Conservation (phyloP, 2,797 vertebrate species). For the Squalus acanthias region DNA sequence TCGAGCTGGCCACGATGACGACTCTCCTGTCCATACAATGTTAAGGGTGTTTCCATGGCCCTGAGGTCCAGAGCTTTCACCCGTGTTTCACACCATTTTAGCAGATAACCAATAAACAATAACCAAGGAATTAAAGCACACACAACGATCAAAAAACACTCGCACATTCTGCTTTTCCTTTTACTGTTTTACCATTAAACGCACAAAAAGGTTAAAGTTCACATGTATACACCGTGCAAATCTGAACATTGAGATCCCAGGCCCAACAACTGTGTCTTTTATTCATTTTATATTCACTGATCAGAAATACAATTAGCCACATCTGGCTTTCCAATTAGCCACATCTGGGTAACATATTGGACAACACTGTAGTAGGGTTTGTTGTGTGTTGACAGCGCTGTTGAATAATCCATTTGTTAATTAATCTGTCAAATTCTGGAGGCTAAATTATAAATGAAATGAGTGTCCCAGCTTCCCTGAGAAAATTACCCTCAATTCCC, state of each 20-base stretch:
- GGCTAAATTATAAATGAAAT: slow-evolving; percentile 24
- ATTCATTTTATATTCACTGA: background rate
- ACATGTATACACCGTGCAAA: background rate
- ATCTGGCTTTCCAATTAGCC: background rate
- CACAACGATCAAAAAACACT: background rate
- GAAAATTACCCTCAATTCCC: slow-evolving; percentile 24
- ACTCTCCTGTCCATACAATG: background rate
- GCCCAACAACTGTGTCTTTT: too few relatives aligned
- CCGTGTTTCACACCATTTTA: background rate
- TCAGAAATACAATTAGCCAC: background rate
- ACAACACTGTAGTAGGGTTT: background rate
- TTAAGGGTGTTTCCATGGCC: background rate
- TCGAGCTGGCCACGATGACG: background rate
- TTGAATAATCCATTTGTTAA: slow-evolving; percentile 17
- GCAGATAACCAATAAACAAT: background rate
- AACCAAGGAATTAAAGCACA: background rate
- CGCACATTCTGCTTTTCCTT: background rate
- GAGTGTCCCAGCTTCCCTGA: background rate
- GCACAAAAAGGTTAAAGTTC: background rate
- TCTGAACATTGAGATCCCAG: background rate
- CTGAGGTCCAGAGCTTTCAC: background rate
- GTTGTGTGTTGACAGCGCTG: background rate
- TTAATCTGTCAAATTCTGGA: slow-evolving; percentile 24
- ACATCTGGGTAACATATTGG: background rate
- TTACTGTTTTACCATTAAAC: background rate